Evolutionary conservation across 2,113 vertebrate genomes (phyloP), one percentile per base, ranked within the genome.

Genomic region (Rattus rattus): DNA sequence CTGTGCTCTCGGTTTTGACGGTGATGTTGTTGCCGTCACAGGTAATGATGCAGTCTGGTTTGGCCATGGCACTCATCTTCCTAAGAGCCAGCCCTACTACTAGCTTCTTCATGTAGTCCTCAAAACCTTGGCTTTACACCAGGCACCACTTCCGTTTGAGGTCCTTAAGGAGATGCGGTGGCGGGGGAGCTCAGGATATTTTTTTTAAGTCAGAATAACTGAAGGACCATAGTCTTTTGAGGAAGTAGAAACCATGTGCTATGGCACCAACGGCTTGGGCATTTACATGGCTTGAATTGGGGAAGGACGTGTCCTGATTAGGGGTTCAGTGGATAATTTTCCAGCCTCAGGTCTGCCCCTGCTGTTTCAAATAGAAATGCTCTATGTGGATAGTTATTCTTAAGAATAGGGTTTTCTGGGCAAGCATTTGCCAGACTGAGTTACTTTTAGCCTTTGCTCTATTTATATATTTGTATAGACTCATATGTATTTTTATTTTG

Each of bases 61-160:
- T 99, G 94, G 98, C 98, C 98, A 99, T 95, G n/a, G 97, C 97
- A 33, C 98, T 98, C 98, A 99, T 98, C 96, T 99, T 99, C 61
- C 99, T 97, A 94, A 99, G 94, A 80, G 98, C 98, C 88, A 99
- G 91, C 7, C 98, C 98, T 81, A 99, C 99, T 90, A 98, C 99
- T 99, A 43, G 43, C 43, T 43, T 3, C 43, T 43, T 43, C 43
- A 43, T 43, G 43, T 43, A 43, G 43, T 43, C 43, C 43, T 43
- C 43, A 43, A 43, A 43, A 3, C 43, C 43, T 2, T 43, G 43
- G 43, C 43, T 43, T 43, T 43, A 2, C 43, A 43, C 43, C 43
- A 43, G 43, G 2, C 43, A 3, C 43, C 43, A 43, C 43, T 43
- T 43, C 43, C 43, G 2, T 43, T 43, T 43, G 43, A 43, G 43